Base-by-base conservation (phyloP, 2,888 invertebrate genomes). In the Lepidonotus clava region DNA sequence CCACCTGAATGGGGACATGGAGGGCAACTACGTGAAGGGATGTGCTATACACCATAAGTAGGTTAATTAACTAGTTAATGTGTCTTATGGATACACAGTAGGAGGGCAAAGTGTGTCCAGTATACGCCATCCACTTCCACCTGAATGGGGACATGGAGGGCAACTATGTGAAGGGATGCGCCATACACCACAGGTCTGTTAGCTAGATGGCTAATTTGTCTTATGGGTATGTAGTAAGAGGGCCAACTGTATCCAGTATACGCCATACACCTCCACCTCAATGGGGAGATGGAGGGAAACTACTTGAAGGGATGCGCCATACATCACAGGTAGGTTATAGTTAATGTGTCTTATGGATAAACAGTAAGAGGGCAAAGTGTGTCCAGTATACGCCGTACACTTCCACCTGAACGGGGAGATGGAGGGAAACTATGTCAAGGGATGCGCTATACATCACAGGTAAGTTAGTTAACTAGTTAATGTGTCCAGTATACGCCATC, bases 41-140 rank as follows among this genome's bases (percentile, higher is more conserved):
- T 88, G 87, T 21, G 85, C 88, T 14, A 91, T 91, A 28, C 90
- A 90, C 77, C 56, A 89, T 56, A 80, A 46, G 80, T 80, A 80
- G n/a, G n/a, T n/a, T n/a, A n/a, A n/a, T n/a, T n/a, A n/a, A n/a
- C n/a, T 88, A 6, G n/a, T n/a, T n/a, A n/a, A n/a, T n/a, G n/a
- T n/a, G n/a, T n/a, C 46, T n/a, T n/a, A n/a, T n/a, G n/a, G n/a
- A n/a, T n/a, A n/a, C n/a, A n/a, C n/a, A n/a, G n/a, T n/a, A n/a
- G n/a, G n/a, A n/a, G n/a, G n/a, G n/a, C n/a, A n/a, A n/a, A n/a
- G n/a, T n/a, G n/a, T n/a, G n/a, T n/a, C n/a, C n/a, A n/a, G n/a
- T n/a, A n/a, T 91, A 91, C 76, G 88, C 91, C 24, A 90, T 91
- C 40, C 91, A 91, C 71, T 91, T 91, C 88, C 91, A 91, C 86